Conservation (phyloP, 2,113 vertebrate genomes). For the Hepsetus odoe region DNA sequence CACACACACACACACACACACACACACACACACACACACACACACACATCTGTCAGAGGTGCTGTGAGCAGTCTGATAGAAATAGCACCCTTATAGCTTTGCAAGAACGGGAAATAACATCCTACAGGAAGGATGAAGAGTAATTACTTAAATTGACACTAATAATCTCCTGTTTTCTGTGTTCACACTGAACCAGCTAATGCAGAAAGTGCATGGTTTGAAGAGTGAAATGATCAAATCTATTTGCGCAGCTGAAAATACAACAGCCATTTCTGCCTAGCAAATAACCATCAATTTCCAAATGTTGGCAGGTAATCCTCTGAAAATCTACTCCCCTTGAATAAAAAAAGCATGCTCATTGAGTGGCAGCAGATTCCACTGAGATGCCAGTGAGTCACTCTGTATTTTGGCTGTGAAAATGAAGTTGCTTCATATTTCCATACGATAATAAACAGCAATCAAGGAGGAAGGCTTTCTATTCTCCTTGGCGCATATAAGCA, state of each 20-base stretch:
- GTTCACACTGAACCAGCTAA: not conserved
- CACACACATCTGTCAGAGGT: slow-evolving; percentile 19
- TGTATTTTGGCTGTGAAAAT: slow-evolving; percentile 12
- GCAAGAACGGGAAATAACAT: not conserved
- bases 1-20: no score
- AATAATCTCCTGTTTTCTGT: not conserved
- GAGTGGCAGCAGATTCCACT: slow-evolving; percentile 9
- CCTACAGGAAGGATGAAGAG: not conserved
- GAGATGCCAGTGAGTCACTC: slow-evolving; percentile 5
- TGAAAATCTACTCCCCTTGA: slow-evolving; percentile 23
- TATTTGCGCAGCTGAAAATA: not conserved
- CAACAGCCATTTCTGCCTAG: not conserved
- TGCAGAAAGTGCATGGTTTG: not conserved
- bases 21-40: no score
- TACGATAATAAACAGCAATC: slow-evolving; percentile 29
- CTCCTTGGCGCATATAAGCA: slow-evolving; percentile 22
- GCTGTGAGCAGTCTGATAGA: not conserved
- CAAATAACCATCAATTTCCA: slow-evolving; percentile 10
- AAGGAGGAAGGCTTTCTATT: not conserved
- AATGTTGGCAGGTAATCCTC: slow-evolving; percentile 22
- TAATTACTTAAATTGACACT: not conserved
- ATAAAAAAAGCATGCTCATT: slow-evolving; percentile 19
- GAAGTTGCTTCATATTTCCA: slow-evolving; percentile 10
- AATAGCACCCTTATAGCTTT: not conserved
- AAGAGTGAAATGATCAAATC: slow-evolving; percentile 14